These are phyloP conservation scores for Lasaia peninsularis DNA, from an alignment of 1,140 invertebrate genomes.

Conservation along the genomic window DNA sequence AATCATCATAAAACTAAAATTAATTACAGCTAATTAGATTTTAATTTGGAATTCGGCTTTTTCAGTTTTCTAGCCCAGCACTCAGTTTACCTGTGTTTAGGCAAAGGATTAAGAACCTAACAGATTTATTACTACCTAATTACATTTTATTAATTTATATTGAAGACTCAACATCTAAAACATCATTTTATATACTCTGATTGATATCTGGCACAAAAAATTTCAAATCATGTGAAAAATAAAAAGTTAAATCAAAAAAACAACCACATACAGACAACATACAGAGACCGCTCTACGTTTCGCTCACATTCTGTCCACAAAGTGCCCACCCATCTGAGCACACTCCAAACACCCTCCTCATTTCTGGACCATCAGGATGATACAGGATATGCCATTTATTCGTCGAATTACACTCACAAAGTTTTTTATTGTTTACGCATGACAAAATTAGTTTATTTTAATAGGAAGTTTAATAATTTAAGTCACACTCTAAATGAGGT, in stretches of 20 bases:
- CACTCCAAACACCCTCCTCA: conserved; percentile 65
- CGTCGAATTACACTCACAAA: background rate
- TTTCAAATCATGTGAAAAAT: conserved; percentile 19
- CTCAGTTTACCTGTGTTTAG: no score
- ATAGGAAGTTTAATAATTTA: background rate
- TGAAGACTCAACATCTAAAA: no score
- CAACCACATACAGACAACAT: conserved; percentile 62
- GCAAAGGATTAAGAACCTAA: no score
- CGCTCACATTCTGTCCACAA: conserved; percentile 72
- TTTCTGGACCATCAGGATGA: conserved; percentile 21
- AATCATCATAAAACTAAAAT: no score
- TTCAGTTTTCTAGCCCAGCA: no score
- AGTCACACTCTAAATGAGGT: background rate
- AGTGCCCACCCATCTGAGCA: conserved; percentile 66
- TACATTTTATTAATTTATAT: no score
- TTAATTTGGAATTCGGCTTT: no score
- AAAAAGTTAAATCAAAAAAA: conserved; percentile 30
- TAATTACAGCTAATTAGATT: no score
- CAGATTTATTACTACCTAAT: no score
- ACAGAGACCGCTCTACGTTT: conserved; percentile 44
- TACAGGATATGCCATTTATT: background rate
- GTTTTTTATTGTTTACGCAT: background rate
- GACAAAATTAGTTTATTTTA: background rate
- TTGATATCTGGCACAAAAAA: no score
- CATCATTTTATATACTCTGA: no score